Evolutionary conservation across 2,113 vertebrate genomes (phyloP).

Genomic region (Alaudala cheleensis): DNA sequence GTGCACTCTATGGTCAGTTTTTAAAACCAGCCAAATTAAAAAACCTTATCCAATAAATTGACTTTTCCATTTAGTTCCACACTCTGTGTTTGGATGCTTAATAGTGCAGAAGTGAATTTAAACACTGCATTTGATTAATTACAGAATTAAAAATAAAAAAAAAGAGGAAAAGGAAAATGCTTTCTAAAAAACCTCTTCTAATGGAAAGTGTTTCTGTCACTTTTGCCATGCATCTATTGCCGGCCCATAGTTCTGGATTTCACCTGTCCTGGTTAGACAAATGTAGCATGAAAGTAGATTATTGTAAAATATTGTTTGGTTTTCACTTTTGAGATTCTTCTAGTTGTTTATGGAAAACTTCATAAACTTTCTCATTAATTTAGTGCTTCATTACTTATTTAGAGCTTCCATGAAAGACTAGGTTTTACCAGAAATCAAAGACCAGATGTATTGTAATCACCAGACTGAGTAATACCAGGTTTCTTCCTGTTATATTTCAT

Average conservation of each 20-base stretch:
- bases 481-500: background rate
- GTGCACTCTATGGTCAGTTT: background rate
- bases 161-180: background rate
- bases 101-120: background rate
- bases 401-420: background rate
- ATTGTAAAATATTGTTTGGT: background rate
- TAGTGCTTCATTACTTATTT: background rate
- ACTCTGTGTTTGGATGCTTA: background rate
- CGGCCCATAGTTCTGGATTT: background rate
- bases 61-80: background rate
- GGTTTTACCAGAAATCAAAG: background rate
- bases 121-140: background rate
- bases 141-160: background rate
- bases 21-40: background rate
- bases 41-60: background rate
- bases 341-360: background rate
- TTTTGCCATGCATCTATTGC: background rate
- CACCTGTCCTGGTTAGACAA: background rate
- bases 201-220: background rate
- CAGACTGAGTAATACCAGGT: background rate
- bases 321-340: background rate
- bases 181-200: background rate
- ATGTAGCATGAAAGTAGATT: background rate
- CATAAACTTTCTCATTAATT: background rate
- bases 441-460: background rate